Evolutionary conservation across 2,888 invertebrate species (phyloP), one percentile per base, ranked within the genome.

Genomic region (Agrypnus murinus): DNA sequence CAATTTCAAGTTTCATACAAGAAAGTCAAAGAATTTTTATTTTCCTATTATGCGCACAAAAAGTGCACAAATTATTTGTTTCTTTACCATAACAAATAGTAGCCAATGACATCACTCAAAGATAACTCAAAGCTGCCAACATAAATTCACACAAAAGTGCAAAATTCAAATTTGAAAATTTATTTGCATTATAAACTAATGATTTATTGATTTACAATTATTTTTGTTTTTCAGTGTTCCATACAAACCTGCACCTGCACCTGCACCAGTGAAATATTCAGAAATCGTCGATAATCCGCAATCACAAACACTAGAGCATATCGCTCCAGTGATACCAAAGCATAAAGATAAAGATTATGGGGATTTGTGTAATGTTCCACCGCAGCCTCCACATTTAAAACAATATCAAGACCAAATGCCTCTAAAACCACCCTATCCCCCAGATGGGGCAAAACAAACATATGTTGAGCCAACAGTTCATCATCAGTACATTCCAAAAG

Each of bases 211-310:
- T 45, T 12, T n/a, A n/a, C n/a, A n/a, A n/a, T n/a, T n/a, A n/a
- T n/a, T n/a, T n/a, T n/a, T n/a, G n/a, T 66, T 53, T 77, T 77
- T n/a, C 50, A 79, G 77, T 59, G 59, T 72, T 0, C 73, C 74
- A 25, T 75, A 76, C 48, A 77, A 79, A 63, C 73, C 70, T 10
- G 72, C 75, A 19, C 62, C 71, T 57, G 69, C 70, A 32, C 76
- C 78, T 10, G 50, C 81, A 3, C 78, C 80, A 68, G 84, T 84
- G 65, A 85, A 85, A 77, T 85, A 84, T 77, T 84, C 84, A 36
- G 84, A 84, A 75, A 83, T 84, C 17, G 79, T 79, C 17, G 79
- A 79, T 67, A 78, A 76, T 15, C 71, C 72, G 59, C 69, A 71
- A 19, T 7, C 68, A 8, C 71, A 70, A 57, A 14, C 69, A 15